Percentiles rank a stretch among this genome's conserved stretches.
Evolutionary conservation across 2,888 invertebrate species (phyloP).

Genomic region (Xestia sexstrigata): DNA sequence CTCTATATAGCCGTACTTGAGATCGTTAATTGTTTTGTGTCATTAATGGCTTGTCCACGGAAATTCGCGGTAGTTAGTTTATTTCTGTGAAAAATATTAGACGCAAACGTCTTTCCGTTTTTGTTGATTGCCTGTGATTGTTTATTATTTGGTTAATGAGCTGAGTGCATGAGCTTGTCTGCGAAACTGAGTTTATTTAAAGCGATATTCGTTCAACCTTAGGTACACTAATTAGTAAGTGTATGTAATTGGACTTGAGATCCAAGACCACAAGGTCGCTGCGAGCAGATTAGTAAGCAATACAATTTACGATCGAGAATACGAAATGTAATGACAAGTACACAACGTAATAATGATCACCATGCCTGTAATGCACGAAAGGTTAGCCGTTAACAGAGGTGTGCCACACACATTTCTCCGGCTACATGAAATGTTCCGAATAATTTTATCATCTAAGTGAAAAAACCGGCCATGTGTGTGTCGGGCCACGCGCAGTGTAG

Average conservation of each 20-base stretch:
- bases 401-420: neutral
- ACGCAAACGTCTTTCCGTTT: neutral
- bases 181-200: neutral
- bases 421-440: neutral
- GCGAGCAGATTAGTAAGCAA: too few species aligned
- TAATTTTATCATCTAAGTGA: neutral
- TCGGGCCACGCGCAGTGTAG: too few species aligned
- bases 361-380: neutral
- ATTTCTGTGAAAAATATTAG: neutral
- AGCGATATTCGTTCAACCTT: neutral
- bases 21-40: slow-evolving; percentile 10
- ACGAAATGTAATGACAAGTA: neutral
- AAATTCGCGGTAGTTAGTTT: neutral
- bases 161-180: neutral
- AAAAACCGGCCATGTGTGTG: too few species aligned
- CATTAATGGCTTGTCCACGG: neutral
- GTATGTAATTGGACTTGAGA: neutral
- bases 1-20: slow-evolving; percentile 16
- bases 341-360: neutral
- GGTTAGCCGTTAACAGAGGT: neutral
- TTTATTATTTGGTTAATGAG: neutral
- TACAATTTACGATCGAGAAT: neutral
- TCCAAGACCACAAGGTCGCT: neutral
- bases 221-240: neutral
- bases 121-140: neutral